Evolutionary conservation across 2,888 invertebrate species (phyloP), one percentile per base, ranked within the genome.

Genomic region (Drosophila nr. perissopoda): DNA sequence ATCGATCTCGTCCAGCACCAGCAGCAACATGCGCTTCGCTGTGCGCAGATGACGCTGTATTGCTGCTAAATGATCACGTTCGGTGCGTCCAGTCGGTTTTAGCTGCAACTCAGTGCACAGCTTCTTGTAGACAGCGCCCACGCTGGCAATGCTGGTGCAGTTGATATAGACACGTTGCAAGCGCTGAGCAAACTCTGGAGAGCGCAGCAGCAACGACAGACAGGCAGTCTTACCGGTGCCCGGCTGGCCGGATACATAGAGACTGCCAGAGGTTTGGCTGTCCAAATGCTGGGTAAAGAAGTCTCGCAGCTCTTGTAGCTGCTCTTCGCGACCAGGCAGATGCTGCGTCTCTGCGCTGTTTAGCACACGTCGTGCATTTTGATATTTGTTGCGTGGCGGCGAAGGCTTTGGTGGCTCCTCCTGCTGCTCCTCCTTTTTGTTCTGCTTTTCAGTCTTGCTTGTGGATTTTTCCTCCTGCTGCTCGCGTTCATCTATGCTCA

Each of bases 201-300:
- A 94, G 42, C 95, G 94, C 64, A 98, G 93, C 66, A 98, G 95
- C 76, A 96, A 95, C 0, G 96, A 96, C 25, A 99, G 94, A 71
- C 97, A 96, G 0, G 98, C 98, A 0, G 99, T 99, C 94, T 99
- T 99, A 1, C 92, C 99, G 1, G 99, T 99, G 7, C 99, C 99
- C 0, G 99, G 99, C 31, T 98, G 98, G 1, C 99, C 99, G 45
- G 98, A 99, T 49, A 99, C 95, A 92, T 99, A 99, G 62, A 99
- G 91, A 25, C 98, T 97, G 1, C 96, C 97, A 0, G 98, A 96
- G 38, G 94, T 94, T 78, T 95, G 94, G 2, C 94, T 94, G 4
- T 95, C 92, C 64, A 98, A 91, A 92, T 97, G 96, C 13, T 94
- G 93, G 18, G 93, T 92, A 58, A 99, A 94, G 92, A 97, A 98